Evolutionary conservation across 1,140 invertebrate species (phyloP), one percentile per base, ranked within the genome.

Genomic region (Mamestra configurata): DNA sequence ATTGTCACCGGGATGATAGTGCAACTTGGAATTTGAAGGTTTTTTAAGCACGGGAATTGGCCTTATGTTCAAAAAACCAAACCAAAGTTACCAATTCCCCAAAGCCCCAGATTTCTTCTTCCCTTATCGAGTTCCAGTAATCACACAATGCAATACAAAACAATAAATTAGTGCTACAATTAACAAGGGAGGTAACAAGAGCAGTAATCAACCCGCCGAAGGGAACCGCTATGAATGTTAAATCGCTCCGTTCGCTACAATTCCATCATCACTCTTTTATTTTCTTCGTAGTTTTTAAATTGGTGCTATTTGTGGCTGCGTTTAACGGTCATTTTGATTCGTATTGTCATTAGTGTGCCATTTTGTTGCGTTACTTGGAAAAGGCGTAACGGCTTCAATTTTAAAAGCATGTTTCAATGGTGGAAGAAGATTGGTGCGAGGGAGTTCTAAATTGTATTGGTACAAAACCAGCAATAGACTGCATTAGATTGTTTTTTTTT

Each of bases 171-270:
- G 46, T 24, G 18, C n/a, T 11, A 68, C 61, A 68, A 68, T 77
- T 40, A 66, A 61, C 40, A 53, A 24, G 59, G 75, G 43, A 51
- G 37, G 11, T 20, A 27, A 77, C 61, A 77, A 77, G 75, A 68
- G 75, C 43, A 46, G 75, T 51, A 77, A 77, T 77, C 75, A 77
- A 55, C 55, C 31, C 13, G 46, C 59, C 46, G 59, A 77, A 46
- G 61, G 75, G 61, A 77, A 15, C 61, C 20, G 49, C 27, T 35
- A 68, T 77, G 75, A 77, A 77, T 68, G 61, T 77, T 76, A 76
- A 66, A 77, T 40, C 35, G 75, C 18, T 37, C 40, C 59, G 20
- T 43, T 49, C 43, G 27, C 43, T 37, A 49, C 22, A 43, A 77
- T 77, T 43, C 20, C 40, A 68, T 68, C 18, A 49, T 24, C 20